Evolutionary conservation across 2,888 invertebrate species (phyloP).

Genomic region (Lordiphosa fenestrarum): DNA sequence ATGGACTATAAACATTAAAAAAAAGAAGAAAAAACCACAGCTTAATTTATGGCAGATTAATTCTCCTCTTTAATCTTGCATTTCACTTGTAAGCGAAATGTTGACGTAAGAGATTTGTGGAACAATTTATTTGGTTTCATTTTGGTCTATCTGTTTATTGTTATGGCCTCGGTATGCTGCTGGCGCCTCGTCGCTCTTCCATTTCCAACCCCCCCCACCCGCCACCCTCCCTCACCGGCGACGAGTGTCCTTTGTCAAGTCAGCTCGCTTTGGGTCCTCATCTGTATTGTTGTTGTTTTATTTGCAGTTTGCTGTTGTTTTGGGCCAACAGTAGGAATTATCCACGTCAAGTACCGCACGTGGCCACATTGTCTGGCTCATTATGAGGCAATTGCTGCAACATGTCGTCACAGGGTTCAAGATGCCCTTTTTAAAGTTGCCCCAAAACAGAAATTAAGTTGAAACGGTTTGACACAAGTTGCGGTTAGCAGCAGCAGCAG

Average conservation of each 20-base stretch:
- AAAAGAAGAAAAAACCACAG: too few relatives aligned
- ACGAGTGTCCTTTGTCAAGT: conserved; percentile 43
- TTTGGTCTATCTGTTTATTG: conserved; percentile 42
- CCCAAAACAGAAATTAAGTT: conserved; percentile 51
- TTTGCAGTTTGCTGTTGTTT: conserved; percentile 18
- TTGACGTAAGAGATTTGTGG: conserved; percentile 29
- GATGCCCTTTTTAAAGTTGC: conserved; percentile 47
- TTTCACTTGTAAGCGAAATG: not conserved
- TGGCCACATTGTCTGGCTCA: conserved; percentile 47
- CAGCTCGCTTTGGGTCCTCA: conserved; percentile 14
- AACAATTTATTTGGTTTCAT: conserved; percentile 17
- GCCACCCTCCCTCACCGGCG: conserved; percentile 1
- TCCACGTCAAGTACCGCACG: conserved; percentile 33
- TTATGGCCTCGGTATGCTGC: conserved; percentile 32
- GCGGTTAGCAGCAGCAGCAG: not conserved
- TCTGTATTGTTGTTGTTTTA: too few relatives aligned
- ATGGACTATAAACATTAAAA: too few relatives aligned
- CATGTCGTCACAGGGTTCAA: conserved; percentile 42
- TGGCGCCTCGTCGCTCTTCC: conserved; percentile 8
- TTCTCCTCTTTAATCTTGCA: too few relatives aligned
- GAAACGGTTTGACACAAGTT: conserved; percentile 29
- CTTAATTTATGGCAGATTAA: too few relatives aligned
- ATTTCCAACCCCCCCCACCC: conserved; percentile 9
- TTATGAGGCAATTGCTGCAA: conserved; percentile 50
- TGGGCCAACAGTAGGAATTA: conserved; percentile 16